A percentile compares a stretch with the other conserved stretches of the same genome.
Conservation (phyloP, 2,888 invertebrate genomes). For the Plagiodera versicolora region DNA sequence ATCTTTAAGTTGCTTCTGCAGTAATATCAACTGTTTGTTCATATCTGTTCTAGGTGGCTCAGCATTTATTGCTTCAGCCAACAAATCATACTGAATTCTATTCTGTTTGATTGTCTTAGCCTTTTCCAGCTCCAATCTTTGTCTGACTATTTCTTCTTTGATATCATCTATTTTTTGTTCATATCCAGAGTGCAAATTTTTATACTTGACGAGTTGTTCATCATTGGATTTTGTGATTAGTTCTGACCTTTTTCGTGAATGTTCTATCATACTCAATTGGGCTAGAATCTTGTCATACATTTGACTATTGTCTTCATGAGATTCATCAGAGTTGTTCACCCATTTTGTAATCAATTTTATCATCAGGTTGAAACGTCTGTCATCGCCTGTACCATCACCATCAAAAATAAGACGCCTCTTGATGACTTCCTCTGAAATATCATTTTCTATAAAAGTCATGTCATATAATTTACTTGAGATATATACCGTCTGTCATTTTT, state of each 20-base stretch:
- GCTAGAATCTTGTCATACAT: constrained; percentile 79
- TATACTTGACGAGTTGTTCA: constrained; percentile 74
- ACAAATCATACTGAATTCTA: constrained; percentile 88
- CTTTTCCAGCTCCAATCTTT: constrained; percentile 77
- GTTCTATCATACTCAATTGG: constrained; percentile 85
- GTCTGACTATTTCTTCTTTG: constrained; percentile 77
- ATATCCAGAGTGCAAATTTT: constrained; percentile 73
- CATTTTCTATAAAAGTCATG: neutral
- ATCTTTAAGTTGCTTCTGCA: constrained; percentile 73
- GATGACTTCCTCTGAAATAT: constrained; percentile 92
- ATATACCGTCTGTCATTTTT: neutral
- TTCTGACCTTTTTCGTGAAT: constrained; percentile 82
- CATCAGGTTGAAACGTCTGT: constrained; percentile 82
- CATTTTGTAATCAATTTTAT: constrained; percentile 83
- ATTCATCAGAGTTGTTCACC: constrained; percentile 69
- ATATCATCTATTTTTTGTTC: constrained; percentile 79
- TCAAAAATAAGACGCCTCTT: constrained; percentile 88
- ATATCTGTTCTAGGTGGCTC: constrained; percentile 88
- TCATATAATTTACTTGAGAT: no score
- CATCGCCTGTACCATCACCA: constrained; percentile 97
- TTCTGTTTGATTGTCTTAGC: constrained; percentile 88
- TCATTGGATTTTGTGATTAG: constrained; percentile 79
- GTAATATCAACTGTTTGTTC: constrained; percentile 66
- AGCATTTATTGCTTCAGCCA: constrained; percentile 87
- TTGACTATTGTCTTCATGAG: constrained; percentile 68